Evolutionary conservation across 2,797 vertebrate species (phyloP).

Genomic region (Anguilla obscura): DNA sequence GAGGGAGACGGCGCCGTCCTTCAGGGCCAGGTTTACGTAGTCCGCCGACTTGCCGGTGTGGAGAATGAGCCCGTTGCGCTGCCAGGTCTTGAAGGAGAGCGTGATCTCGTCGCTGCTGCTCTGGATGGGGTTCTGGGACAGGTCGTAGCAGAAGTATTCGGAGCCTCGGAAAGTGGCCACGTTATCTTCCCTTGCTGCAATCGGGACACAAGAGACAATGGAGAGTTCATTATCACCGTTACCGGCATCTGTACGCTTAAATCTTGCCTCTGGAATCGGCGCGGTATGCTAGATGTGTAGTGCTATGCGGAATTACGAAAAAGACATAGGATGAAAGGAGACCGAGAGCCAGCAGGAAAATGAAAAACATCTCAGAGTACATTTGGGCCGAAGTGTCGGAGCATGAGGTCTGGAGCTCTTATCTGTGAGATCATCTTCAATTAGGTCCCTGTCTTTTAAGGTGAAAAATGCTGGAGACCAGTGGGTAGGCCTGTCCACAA

Average conservation of each 20-base stretch:
- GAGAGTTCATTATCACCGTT: conserved; percentile 33
- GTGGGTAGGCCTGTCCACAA: conserved; percentile 9
- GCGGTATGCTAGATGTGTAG: conserved; percentile 34
- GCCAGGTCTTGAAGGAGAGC: conserved; percentile 97
- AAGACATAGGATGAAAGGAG: conserved; percentile 18
- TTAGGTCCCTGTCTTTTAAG: conserved; percentile 53
- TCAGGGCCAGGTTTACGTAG: conserved; percentile 97
- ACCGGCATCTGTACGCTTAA: conserved; percentile 40
- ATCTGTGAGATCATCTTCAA: conserved; percentile 61
- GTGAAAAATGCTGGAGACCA: conserved; percentile 41
- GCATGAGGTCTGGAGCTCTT: conserved; percentile 48
- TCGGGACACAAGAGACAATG: conserved; percentile 20
- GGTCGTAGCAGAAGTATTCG: conserved; percentile 96
- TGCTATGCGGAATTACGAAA: conserved; percentile 19
- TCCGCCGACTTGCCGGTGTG: conserved; percentile 98
- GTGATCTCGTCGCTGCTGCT: conserved; percentile 99
- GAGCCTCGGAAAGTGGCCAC: conserved; percentile 96
- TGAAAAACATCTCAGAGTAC: conserved; percentile 36
- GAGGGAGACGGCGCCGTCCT: conserved; percentile 91
- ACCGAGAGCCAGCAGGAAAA: neutral
- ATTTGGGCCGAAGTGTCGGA: neutral
- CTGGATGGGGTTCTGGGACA: conserved; percentile 98
- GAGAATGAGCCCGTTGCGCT: conserved; percentile 94
- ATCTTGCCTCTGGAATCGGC: conserved; percentile 45
- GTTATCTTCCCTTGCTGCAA: conserved; percentile 89